Evolutionary conservation across 2,113 vertebrate genomes (phyloP).

Genomic region (Capreolus pygargus): DNA sequence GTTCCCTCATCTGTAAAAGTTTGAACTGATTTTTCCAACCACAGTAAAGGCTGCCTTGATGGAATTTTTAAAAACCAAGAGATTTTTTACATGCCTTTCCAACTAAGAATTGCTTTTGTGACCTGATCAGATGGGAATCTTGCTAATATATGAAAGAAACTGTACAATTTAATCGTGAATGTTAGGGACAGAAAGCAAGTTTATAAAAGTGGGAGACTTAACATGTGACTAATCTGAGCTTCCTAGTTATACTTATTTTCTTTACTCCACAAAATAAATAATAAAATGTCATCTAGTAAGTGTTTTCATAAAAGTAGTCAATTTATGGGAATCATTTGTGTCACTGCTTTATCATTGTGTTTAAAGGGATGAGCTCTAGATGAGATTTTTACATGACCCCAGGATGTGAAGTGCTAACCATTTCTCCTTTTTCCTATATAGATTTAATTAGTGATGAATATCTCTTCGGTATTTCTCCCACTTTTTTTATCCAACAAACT

Average conservation of each 20-base stretch:
- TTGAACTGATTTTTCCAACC: not conserved
- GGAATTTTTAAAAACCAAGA: not conserved
- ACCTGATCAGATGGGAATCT: not conserved
- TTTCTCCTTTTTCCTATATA: not conserved
- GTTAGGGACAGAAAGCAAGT: conserved; percentile 10
- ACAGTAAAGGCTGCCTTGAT: not conserved
- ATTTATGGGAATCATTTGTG: not conserved
- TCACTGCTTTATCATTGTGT: not conserved
- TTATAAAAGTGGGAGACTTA: not conserved
- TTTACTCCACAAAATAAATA: not conserved
- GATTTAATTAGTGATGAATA: not conserved
- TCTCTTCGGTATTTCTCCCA: not conserved
- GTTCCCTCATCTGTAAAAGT: not conserved
- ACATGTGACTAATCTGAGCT: not conserved
- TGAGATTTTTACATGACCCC: not conserved
- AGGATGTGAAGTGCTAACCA: not conserved
- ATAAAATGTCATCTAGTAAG: not conserved
- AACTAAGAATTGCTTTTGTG: conserved; percentile 9
- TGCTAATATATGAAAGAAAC: not conserved
- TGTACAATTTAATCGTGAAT: not conserved
- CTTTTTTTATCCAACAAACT: not conserved
- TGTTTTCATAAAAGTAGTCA: not conserved
- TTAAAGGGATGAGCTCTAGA: not conserved
- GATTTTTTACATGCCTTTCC: not conserved
- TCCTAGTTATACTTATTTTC: not conserved